A percentile compares a stretch with the other conserved stretches of the same genome.
phyloP scores from a whole-genome alignment of 1,140 invertebrate genomes.

The Dermatophagoides farinae region DNA sequence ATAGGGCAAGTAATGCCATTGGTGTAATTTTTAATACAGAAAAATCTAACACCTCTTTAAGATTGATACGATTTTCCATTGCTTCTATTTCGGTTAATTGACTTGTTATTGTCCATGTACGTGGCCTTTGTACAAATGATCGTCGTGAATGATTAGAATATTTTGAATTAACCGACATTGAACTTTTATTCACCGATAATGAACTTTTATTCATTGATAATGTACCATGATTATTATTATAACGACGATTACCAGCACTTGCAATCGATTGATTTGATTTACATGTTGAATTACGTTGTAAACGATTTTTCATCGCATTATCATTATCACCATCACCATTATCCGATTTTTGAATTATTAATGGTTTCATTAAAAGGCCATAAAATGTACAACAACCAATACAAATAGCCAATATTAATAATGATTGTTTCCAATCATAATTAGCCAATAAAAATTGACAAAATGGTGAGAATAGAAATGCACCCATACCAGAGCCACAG shows the following conservation, averaged over 20 bases:
- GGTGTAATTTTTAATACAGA: conserved; percentile 34
- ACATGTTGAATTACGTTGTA: background rate
- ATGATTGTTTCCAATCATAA: conserved; percentile 68
- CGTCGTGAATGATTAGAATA: too few species aligned
- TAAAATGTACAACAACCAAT: conserved; percentile 49
- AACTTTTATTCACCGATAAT: too few species aligned
- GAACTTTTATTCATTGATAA: too few species aligned
- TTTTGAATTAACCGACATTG: too few species aligned
- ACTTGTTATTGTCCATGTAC: background rate
- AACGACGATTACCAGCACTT: background rate
- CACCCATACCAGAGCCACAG: conserved; percentile 80
- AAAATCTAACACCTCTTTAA: background rate
- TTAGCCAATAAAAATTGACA: conserved; percentile 47
- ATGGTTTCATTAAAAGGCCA: conserved; percentile 77
- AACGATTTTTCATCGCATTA: background rate
- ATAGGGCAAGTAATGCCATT: conserved; percentile 75
- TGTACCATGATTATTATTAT: background rate
- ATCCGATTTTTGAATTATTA: conserved; percentile 55
- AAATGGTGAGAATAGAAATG: conserved; percentile 77
- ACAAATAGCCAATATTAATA: conserved; percentile 40
- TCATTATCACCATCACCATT: background rate
- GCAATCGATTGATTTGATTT: background rate
- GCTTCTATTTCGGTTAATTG: background rate
- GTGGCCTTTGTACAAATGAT: background rate
- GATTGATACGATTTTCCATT: background rate